phyloP scores from a whole-genome alignment of 2,797 vertebrate species.

The Coregonus suidteri region DNA sequence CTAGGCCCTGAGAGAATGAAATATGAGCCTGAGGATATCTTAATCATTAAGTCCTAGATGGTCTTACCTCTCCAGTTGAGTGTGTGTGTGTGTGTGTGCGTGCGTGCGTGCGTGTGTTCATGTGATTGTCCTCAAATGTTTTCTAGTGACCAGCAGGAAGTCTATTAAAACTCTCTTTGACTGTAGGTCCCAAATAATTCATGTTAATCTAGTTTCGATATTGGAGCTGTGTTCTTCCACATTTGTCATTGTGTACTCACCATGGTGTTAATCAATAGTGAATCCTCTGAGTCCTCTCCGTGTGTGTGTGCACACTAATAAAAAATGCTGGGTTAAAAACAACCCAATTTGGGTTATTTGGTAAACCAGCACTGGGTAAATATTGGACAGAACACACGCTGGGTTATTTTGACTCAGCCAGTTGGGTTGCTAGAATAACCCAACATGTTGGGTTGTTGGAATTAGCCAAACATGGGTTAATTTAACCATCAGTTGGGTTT shows the following conservation, averaged over 20 bases:
- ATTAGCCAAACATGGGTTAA: no score
- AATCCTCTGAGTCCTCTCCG: conserved; percentile 7
- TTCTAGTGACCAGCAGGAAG: conserved; percentile 19
- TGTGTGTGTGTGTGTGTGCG: conserved; percentile 1
- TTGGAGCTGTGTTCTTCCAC: neutral
- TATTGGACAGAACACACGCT: no score
- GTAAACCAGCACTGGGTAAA: no score
- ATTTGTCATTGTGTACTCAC: neutral
- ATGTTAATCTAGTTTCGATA: conserved; percentile 3
- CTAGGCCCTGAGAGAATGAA: conserved; percentile 34
- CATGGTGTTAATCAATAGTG: conserved; percentile 6
- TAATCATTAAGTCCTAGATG: conserved; percentile 53
- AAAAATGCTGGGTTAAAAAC: no score
- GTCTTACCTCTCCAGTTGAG: conserved; percentile 29
- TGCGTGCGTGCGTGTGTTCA: neutral
- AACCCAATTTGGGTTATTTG: no score
- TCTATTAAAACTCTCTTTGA: neutral
- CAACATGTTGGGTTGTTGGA: no score
- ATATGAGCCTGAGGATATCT: conserved; percentile 50
- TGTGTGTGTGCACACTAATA: neutral
- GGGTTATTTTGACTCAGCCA: no score
- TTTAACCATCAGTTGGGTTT: no score
- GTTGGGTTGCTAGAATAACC: no score
- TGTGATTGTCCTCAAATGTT: neutral
- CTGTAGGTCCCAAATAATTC: neutral